These are phyloP conservation scores for Iguana delicatissima DNA, from an alignment of 2,797 vertebrate species.

Conservation along the genomic window DNA sequence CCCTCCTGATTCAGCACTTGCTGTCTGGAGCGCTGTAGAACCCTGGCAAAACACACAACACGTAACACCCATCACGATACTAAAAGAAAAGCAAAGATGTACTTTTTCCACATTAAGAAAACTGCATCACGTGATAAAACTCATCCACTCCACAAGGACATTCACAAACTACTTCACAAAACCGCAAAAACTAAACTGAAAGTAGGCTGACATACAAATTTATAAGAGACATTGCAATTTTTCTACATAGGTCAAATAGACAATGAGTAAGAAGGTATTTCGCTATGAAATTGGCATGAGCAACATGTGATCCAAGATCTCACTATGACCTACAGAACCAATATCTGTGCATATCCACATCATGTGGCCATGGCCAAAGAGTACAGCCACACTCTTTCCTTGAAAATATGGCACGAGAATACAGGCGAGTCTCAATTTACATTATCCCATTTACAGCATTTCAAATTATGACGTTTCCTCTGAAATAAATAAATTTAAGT, in stretches of 20 bases:
- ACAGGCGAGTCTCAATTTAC: too few species aligned
- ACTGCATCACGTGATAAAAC: background rate
- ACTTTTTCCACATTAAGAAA: slow-evolving; percentile 35
- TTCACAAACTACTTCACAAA: background rate
- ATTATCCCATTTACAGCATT: too few species aligned
- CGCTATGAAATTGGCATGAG: background rate
- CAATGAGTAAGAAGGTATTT: background rate
- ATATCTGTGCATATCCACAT: background rate
- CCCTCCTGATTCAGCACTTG: slow-evolving; percentile 84
- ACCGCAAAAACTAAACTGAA: slow-evolving; percentile 9
- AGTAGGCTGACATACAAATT: background rate
- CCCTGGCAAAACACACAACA: slow-evolving; percentile 72
- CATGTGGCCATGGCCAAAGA: background rate
- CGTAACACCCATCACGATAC: slow-evolving; percentile 43
- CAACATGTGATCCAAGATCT: background rate
- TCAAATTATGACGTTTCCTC: too few species aligned
- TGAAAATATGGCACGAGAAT: background rate
- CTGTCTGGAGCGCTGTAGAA: slow-evolving; percentile 81
- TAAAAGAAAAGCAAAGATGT: slow-evolving; percentile 47
- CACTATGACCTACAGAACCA: background rate
- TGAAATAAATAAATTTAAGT: too few species aligned
- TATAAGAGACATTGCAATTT: slow-evolving; percentile 13
- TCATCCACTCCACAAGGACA: background rate
- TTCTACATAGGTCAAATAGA: background rate
- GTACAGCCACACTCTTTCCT: background rate